Percentiles rank a stretch among this genome's conserved stretches.
Evolutionary conservation across 2,113 vertebrate genomes (phyloP).

Genomic region (Gobiocypris rarus): DNA sequence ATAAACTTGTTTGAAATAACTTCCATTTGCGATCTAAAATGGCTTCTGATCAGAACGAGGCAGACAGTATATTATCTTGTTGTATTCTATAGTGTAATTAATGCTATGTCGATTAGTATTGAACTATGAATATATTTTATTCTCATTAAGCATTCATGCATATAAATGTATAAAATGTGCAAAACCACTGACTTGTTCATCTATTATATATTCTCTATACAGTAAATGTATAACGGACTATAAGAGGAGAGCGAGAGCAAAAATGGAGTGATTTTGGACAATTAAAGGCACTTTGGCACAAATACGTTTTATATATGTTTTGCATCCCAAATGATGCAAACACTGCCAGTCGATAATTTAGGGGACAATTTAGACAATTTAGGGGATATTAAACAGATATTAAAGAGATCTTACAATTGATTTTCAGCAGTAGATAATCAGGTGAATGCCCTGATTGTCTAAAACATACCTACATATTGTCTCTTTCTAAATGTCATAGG

Average conservation of each 20-base stretch:
- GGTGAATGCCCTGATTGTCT: background rate
- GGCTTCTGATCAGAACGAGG: no score
- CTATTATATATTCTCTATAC: background rate
- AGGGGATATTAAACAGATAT: background rate
- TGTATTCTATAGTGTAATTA: no score
- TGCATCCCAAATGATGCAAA: background rate
- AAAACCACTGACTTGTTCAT: background rate
- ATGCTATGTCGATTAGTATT: no score
- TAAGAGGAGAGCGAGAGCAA: background rate
- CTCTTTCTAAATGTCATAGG: background rate
- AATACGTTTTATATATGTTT: background rate
- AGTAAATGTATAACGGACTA: background rate
- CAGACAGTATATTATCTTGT: no score
- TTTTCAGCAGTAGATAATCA: background rate
- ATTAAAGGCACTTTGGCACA: background rate
- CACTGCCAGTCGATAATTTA: no score
- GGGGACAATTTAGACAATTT: background rate
- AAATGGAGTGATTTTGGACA: background rate
- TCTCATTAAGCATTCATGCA: no score
- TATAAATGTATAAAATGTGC: background rate
- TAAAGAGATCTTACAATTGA: background rate
- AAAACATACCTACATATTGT: constrained; percentile 23
- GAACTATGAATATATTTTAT: no score
- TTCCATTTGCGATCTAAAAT: no score
- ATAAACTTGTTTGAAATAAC: no score